Conservation (phyloP, 1,140 invertebrate genomes). For the Heliconius congener region DNA sequence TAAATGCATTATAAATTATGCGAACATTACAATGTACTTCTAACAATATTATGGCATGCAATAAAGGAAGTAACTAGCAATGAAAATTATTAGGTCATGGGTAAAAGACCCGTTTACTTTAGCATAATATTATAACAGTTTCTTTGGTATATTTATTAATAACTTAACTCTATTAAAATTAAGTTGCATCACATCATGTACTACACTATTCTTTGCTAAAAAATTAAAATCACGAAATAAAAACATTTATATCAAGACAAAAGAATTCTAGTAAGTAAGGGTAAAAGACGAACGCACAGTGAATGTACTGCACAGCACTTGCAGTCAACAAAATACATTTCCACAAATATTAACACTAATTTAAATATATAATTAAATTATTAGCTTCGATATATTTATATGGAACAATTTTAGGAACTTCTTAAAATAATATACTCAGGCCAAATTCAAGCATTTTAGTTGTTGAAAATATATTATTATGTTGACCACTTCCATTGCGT, state of each 20-base stretch:
- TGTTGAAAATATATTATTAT: not conserved
- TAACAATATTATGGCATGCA: not conserved
- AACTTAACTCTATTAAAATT: not conserved
- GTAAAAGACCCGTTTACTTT: no score
- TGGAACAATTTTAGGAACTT: constrained; percentile 17
- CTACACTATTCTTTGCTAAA: no score
- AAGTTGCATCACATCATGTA: not conserved
- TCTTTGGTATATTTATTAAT: constrained; percentile 8
- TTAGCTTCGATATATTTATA: not conserved
- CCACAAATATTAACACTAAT: not conserved
- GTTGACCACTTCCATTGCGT: not conserved
- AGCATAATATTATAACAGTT: not conserved
- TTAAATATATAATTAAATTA: not conserved
- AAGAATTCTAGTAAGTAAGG: not conserved
- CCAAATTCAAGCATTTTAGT: not conserved
- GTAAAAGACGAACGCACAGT: not conserved
- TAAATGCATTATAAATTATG: not conserved
- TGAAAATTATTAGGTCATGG: not conserved
- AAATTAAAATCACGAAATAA: no score
- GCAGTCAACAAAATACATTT: not conserved
- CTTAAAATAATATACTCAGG: constrained; percentile 2
- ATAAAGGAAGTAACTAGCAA: not conserved
- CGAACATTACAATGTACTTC: not conserved
- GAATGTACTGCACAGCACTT: not conserved
- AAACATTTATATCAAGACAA: not conserved